Evolutionary conservation across 2,888 invertebrate genomes (phyloP).

Genomic region (Cylindroiulus punctatus): DNA sequence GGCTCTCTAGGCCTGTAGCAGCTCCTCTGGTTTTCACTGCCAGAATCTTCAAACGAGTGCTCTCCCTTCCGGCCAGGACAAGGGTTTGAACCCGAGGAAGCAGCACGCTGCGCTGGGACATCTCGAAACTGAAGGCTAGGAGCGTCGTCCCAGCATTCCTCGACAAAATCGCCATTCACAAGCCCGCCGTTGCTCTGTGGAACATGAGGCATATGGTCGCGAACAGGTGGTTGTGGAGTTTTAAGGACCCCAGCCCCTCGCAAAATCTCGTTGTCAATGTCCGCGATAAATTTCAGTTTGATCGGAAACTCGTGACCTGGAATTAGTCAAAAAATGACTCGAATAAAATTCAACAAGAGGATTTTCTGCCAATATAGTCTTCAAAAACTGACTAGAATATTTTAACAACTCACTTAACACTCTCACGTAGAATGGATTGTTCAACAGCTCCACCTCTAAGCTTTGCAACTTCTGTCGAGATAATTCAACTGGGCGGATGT

Average conservation of each 20-base stretch:
- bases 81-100: not conserved
- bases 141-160: not conserved
- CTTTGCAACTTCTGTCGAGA: not conserved
- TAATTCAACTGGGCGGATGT: not conserved
- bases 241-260: not conserved
- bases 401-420: not conserved
- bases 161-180: not conserved
- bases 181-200: not conserved
- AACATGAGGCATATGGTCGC: too few relatives aligned
- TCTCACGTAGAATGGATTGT: not conserved
- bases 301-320: not conserved
- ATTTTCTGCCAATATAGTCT: too few relatives aligned
- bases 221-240: not conserved
- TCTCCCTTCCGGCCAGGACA: not conserved
- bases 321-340: not conserved
- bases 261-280: not conserved
- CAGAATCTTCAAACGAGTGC: not conserved
- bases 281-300: slow-evolving; percentile 32
- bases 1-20: not conserved
- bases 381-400: not conserved
- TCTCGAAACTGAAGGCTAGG: not conserved
- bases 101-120: not conserved
- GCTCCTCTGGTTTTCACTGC: not conserved
- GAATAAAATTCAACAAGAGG: not conserved
- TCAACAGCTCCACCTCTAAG: not conserved